phyloP scores from a whole-genome alignment of 2,797 vertebrate genomes.

The Muscicapa comitata region DNA sequence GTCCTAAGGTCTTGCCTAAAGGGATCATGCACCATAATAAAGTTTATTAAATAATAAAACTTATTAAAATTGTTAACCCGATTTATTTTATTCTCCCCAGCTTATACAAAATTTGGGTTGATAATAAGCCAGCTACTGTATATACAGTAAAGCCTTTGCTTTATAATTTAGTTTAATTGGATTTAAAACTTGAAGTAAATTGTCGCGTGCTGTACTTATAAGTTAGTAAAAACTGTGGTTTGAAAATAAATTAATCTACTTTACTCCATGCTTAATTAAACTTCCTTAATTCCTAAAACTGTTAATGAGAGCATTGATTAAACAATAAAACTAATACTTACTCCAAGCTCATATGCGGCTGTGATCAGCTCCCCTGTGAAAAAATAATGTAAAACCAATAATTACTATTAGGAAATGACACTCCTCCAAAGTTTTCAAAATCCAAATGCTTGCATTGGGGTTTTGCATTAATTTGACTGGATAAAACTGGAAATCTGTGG shows the following conservation, averaged over 20 bases:
- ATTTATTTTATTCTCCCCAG: constrained; percentile 99
- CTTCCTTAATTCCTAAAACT: constrained; percentile 99
- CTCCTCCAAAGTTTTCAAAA: constrained; percentile 99
- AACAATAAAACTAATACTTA: constrained; percentile 99
- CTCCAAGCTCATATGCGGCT: constrained; percentile 99
- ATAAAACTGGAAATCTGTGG: constrained; percentile 98
- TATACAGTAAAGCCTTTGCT: constrained; percentile 98
- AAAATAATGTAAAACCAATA: constrained; percentile 99
- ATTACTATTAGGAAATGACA: constrained; percentile 99
- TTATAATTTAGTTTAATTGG: constrained; percentile 99
- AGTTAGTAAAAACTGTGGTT: constrained; percentile 98
- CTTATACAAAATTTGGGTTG: constrained; percentile 99
- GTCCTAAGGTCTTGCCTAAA: constrained; percentile 97
- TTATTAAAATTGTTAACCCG: constrained; percentile 99
- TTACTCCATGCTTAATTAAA: constrained; percentile 99
- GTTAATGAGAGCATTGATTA: constrained; percentile 99
- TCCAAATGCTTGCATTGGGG: constrained; percentile 99
- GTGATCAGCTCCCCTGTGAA: constrained; percentile 99
- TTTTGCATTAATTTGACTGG: constrained; percentile 99
- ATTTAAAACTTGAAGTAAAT: constrained; percentile 99
- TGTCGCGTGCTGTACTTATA: constrained; percentile 98
- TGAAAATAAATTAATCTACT: constrained; percentile 99
- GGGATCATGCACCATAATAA: constrained; percentile 99
- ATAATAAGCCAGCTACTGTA: constrained; percentile 99
- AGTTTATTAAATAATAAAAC: constrained; percentile 99